Evolutionary conservation across 2,797 vertebrate species (phyloP), one percentile per base, ranked within the genome.

Genomic region (Eidolon dupreanum): DNA sequence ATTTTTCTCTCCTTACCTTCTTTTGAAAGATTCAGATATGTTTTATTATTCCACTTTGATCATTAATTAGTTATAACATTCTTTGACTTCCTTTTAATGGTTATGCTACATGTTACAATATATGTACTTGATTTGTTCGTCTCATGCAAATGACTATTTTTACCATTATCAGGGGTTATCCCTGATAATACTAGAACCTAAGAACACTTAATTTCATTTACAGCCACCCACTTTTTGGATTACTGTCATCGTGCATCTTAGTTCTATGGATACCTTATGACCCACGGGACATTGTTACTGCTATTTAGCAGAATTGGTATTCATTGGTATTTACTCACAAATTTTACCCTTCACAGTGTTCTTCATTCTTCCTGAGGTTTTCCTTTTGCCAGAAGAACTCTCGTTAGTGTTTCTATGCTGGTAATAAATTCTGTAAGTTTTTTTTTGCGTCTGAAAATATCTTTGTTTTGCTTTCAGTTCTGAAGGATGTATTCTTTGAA

Each of bases 391-490:
- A 46, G 13, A 90, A 89, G 65, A 88, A 88, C 59, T 85, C 28
- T 57, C 53, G 68, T 73, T 92, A 92, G 24, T 17, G 75, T 92
- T 87, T 93, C 51, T 78, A 41, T 71, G 28, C 70, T 74, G 36
- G 28, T 90, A 55, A 51, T 85, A 79, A 74, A 61, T 77, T 92
- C 36, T n/a, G 87, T 78, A 49, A 49, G 49, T 33, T 33, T 33
- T 33, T 90, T 33, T 90, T 33, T 17, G 7, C 24, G 28, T 73
- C 36, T 87, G 85, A 79, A 93, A 71, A 83, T 79, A 15, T 82
- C 77, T 88, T 90, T 78, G 57, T 79, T 88, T 94, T 92, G 28
- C 43, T 13, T 94, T 66, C n/a, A 83, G 13, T 87, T 79, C 68
- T 87, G 57, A 94, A 78, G 51, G 31, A 66, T 70, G 38, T 28